Evolutionary conservation across 1,140 invertebrate genomes (phyloP), one percentile per base, ranked within the genome.

Genomic region (Cherax destructor): DNA sequence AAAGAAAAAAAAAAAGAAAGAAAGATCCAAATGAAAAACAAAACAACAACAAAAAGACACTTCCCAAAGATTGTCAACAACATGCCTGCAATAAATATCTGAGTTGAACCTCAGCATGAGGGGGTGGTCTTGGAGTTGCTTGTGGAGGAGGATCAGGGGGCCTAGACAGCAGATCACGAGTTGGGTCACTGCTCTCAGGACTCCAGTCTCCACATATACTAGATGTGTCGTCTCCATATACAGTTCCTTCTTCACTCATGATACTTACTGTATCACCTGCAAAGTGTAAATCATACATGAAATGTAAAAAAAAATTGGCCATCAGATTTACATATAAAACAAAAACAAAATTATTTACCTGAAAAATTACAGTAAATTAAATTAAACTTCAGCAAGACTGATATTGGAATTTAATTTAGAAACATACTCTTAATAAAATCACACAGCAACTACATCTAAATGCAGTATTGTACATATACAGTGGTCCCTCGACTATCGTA

Each of bases 161-260:
- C 10, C 91, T 88, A 49, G 91, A 88, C 30, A 93, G 87, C 24
- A 92, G 91, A 78, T 87, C 91, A 21, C 86, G 78, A 30, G 90
- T 93, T 41, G 85, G 92, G 65, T 91, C 87, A 76, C 85, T 81
- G 3, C 65, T 86, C 6, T 91, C 92, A 52, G 69, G 80, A 21
- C 50, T 86, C 92, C 92, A 93, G 69, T 91, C 92, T 49, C 92
- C 93, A 91, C 88, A 84, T 9, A 85, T 65, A 65, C 91, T 92
- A 10, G 81, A 91, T 16, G 76, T 79, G 74, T 93, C 92, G n/a
- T 91, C 92, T 5, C 88, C 92, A 88, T 92, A 92, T 24, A 92
- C 59, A 77, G 88, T 92, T 69, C 93, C 93, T 85, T 94, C 93
- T 92, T 94, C 93, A 83, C 93, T 94, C 84, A 94, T 90, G 13